Conservation (phyloP, 2,888 invertebrate species). For the Nycteola revayana region DNA sequence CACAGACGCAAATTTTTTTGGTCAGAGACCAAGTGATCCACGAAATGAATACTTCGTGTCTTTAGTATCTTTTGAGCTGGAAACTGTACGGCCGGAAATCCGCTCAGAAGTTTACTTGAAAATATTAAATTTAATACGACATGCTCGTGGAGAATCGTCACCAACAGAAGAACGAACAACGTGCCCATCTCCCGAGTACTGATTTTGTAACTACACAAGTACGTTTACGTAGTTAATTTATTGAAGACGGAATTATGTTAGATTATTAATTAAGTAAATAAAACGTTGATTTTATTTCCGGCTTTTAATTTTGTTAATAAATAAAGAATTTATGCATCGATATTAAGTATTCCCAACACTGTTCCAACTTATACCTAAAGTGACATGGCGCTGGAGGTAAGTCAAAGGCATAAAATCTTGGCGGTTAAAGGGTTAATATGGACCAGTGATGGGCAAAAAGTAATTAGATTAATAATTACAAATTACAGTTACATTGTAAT, state of each 20-base stretch:
- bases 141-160: not conserved
- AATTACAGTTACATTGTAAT: too few species aligned
- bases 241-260: conserved; percentile 14
- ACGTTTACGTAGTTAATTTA: conserved; percentile 12
- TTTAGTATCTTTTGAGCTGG: conserved; percentile 7
- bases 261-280: conserved; percentile 1
- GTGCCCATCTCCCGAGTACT: conserved; percentile 2
- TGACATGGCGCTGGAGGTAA: too few species aligned
- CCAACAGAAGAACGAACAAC: conserved; percentile 1
- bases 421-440: too few species aligned
- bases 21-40: conserved; percentile 5
- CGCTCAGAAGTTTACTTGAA: conserved; percentile 6
- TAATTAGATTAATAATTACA: too few species aligned
- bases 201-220: conserved; percentile 5
- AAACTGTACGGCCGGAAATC: conserved; percentile 2
- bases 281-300: conserved; percentile 3
- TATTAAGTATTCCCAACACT: not conserved
- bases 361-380: too few species aligned
- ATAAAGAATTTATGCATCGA: conserved; percentile 2
- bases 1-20: conserved; percentile 3
- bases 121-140: conserved; percentile 4
- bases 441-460: too few species aligned
- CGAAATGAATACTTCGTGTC: conserved; percentile 6
- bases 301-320: not conserved
- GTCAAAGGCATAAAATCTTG: too few species aligned